A percentile compares a stretch with the other conserved stretches of the same genome.
These are phyloP conservation scores for Burhinus oedicnemus DNA, from an alignment of 2,113 vertebrate species.

Conservation along the genomic window DNA sequence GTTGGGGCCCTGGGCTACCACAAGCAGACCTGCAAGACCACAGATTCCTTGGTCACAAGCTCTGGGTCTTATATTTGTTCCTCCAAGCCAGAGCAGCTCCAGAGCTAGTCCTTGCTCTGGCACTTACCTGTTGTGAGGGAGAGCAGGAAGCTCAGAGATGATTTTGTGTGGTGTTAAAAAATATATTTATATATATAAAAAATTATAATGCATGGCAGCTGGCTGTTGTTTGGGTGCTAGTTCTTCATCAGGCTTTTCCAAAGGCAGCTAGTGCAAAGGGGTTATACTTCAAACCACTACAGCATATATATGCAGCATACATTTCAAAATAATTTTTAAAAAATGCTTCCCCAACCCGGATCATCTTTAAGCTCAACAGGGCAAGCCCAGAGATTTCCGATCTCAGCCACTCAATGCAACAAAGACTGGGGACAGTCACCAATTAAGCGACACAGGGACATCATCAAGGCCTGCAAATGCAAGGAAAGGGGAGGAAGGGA, in stretches of 20 bases:
- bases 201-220: neutral
- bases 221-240: neutral
- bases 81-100: neutral
- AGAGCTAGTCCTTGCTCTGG: neutral
- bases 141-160: slow-evolving; percentile 8
- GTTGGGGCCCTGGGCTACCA: neutral
- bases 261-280: slow-evolving; percentile 29
- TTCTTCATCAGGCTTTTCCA: neutral
- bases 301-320: neutral
- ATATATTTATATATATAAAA: neutral
- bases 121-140: neutral
- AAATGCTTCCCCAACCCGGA: neutral
- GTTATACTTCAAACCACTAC: neutral
- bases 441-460: neutral
- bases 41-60: neutral
- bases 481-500: neutral
- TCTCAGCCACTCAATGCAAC: neutral
- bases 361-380: neutral
- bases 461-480: neutral
- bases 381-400: neutral
- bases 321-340: neutral
- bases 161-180: slow-evolving; percentile 11
- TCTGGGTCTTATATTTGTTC: neutral
- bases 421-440: neutral
- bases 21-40: neutral